Evolutionary conservation across 2,888 invertebrate genomes (phyloP).

Genomic region (Pristionchus arcanus): DNA sequence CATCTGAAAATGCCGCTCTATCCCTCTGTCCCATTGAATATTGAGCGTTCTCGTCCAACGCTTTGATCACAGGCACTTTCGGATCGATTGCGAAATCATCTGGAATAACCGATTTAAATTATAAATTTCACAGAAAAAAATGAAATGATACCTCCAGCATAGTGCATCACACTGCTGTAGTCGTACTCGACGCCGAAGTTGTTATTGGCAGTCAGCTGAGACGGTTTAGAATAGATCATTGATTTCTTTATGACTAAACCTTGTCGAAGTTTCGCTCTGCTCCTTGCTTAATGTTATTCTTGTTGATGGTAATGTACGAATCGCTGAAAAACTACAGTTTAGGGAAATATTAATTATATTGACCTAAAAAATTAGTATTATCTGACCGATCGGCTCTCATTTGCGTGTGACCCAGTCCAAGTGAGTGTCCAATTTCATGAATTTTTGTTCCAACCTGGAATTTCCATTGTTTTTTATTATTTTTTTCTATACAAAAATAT

Average conservation of each 20-base stretch:
- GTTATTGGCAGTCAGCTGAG: neutral
- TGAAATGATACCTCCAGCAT: neutral
- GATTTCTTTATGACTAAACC: neutral
- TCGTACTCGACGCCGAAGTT: conserved; percentile 37
- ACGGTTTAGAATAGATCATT: neutral
- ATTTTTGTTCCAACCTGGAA: too few relatives aligned
- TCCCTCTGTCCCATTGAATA: neutral
- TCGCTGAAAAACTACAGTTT: neutral
- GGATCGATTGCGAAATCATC: neutral
- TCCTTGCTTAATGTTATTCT: neutral
- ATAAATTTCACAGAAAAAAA: neutral
- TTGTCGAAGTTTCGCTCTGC: neutral
- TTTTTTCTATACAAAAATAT: too few relatives aligned
- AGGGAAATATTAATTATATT: neutral
- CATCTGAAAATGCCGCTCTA: neutral
- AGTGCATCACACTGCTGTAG: conserved; percentile 44
- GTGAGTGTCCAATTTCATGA: too few relatives aligned
- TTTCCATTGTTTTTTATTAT: too few relatives aligned
- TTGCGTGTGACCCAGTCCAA: neutral
- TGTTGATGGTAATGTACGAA: neutral
- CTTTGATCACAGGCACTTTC: neutral
- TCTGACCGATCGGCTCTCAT: neutral
- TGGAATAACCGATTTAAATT: neutral
- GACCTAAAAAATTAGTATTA: too few relatives aligned
- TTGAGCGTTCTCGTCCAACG: neutral